Evolutionary conservation across 2,113 vertebrate species (phyloP).

Genomic region (Brachionichthys hirsutus): DNA sequence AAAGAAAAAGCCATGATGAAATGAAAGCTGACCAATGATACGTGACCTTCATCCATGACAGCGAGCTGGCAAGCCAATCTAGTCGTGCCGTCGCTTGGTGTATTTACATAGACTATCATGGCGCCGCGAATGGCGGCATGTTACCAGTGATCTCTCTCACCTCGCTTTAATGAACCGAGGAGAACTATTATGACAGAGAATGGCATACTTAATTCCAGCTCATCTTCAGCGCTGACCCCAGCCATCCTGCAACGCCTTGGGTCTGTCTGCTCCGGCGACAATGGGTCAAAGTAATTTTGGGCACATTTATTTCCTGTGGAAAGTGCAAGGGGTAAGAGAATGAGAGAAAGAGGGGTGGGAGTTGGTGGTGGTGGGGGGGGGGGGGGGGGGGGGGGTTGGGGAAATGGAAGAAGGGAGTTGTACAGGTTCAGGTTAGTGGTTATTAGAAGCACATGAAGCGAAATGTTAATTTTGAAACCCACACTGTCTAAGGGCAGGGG

Average conservation of each 20-base stretch:
- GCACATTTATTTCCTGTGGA: slow-evolving; percentile 94
- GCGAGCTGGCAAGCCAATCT: slow-evolving; percentile 55
- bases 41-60: slow-evolving; percentile 80
- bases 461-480: slow-evolving; percentile 99
- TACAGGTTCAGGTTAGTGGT: slow-evolving; percentile 87
- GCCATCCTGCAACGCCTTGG: slow-evolving; percentile 85
- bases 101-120: slow-evolving; percentile 77
- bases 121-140: slow-evolving; percentile 48
- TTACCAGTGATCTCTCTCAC: slow-evolving; percentile 78
- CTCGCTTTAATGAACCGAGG: slow-evolving; percentile 94
- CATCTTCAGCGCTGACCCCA: slow-evolving; percentile 90
- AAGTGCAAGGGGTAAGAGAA: slow-evolving; percentile 75
- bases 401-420: slow-evolving; percentile 43
- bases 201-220: slow-evolving; percentile 98
- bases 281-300: slow-evolving; percentile 97
- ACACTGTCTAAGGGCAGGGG: slow-evolving; percentile 82
- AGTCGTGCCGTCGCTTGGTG: slow-evolving; percentile 61
- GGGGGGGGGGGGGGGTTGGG: slow-evolving; percentile 12
- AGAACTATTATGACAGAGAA: slow-evolving; percentile 93
- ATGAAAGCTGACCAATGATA: slow-evolving; percentile 78
- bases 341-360: slow-evolving; percentile 43
- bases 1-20: slow-evolving; percentile 52
- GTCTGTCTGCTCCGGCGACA: slow-evolving; percentile 88
- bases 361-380: too few relatives aligned
- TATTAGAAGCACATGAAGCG: slow-evolving; percentile 99